These are phyloP conservation scores for Drosophila insularis DNA, from an alignment of 1,140 invertebrate species.

Conservation along the genomic window DNA sequence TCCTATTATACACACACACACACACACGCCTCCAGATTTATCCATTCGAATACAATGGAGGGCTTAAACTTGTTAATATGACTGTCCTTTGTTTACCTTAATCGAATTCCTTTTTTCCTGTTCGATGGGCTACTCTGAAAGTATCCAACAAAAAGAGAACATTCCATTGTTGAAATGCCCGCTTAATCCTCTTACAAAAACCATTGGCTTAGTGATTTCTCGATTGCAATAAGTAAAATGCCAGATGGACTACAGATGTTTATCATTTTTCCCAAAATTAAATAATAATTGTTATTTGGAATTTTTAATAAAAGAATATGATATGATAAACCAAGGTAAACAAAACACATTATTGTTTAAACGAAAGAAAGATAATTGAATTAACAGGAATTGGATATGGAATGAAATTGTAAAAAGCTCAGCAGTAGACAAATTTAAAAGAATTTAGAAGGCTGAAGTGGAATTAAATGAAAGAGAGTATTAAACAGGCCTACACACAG, in stretches of 20 bases:
- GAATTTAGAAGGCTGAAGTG: too few species aligned
- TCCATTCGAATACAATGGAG: background rate
- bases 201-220: background rate
- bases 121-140: background rate
- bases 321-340: too few species aligned
- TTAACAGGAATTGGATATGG: too few species aligned
- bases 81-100: constrained; percentile 33
- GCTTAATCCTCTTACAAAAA: constrained; percentile 1
- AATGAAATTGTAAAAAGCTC: too few species aligned
- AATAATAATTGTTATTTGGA: too few species aligned
- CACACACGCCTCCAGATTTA: background rate
- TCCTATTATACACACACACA: background rate
- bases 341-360: too few species aligned
- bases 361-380: too few species aligned
- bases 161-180: background rate
- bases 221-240: background rate
- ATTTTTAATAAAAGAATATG: too few species aligned
- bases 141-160: constrained; percentile 28
- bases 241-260: background rate
- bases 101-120: constrained; percentile 29
- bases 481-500: too few species aligned
- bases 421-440: too few species aligned
- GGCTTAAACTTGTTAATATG: constrained; percentile 31
- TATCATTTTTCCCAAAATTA: background rate
- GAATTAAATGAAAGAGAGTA: too few species aligned